phyloP scores from a whole-genome alignment of 92 coral and sea anemone genomes.

The Nematostella vectensis region DNA sequence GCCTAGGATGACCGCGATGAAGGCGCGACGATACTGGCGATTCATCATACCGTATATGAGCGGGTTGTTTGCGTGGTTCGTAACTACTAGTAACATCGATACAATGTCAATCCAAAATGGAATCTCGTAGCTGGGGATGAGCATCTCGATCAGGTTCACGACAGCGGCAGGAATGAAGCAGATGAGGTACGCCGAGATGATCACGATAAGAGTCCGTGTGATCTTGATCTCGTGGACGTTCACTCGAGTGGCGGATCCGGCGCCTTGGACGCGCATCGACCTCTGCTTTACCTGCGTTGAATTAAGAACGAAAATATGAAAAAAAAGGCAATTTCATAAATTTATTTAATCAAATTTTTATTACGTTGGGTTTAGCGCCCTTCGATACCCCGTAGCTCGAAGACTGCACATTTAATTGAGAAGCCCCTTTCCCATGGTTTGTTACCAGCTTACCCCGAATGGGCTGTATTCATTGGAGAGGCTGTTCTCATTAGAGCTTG shows the following conservation, averaged over 20 bases:
- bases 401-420: too few species aligned
- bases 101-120: slow-evolving; percentile 58
- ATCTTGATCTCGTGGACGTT: slow-evolving; percentile 58
- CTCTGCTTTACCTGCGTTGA: slow-evolving; percentile 45
- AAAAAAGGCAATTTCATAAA: too few species aligned
- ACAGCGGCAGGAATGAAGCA: slow-evolving; percentile 61
- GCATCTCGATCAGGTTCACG: slow-evolving; percentile 51
- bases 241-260: slow-evolving; percentile 20
- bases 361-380: too few species aligned
- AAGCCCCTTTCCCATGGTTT: too few species aligned
- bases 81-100: slow-evolving; percentile 42
- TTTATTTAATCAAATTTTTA: too few species aligned
- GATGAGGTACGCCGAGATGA: slow-evolving; percentile 49
- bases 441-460: too few species aligned
- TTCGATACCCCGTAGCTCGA: too few species aligned
- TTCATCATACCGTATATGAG: slow-evolving; percentile 64
- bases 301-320: too few species aligned
- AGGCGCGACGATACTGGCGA: slow-evolving; percentile 60
- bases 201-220: slow-evolving; percentile 55
- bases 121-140: slow-evolving; percentile 34
- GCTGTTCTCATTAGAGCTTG: too few species aligned
- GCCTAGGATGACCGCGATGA: slow-evolving; percentile 17
- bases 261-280: slow-evolving; percentile 21
- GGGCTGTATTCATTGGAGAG: too few species aligned
- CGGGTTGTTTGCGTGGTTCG: slow-evolving; percentile 75